A percentile compares a stretch with the other conserved stretches of the same genome.
Conservation (phyloP, 2,888 invertebrate species). For the Ochropacha duplaris region DNA sequence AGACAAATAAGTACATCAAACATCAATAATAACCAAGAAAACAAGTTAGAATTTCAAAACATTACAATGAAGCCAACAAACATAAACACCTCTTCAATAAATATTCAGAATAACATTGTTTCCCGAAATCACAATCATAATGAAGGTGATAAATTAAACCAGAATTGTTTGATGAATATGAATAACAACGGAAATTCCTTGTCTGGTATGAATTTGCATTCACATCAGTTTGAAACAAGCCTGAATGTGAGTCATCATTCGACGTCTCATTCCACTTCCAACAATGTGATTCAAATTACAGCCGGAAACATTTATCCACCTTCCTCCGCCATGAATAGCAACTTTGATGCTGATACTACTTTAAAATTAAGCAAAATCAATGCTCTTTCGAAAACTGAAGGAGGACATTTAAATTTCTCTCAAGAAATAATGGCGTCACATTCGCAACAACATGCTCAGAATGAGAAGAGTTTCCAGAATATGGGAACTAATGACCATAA, state of each 20-base stretch:
- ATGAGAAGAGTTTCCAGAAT: conserved; percentile 73
- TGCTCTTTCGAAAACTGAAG: conserved; percentile 74
- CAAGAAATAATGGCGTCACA: conserved; percentile 78
- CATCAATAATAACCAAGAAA: conserved; percentile 47
- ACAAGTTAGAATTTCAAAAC: conserved; percentile 67
- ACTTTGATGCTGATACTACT: conserved; percentile 75
- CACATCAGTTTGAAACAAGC: conserved; percentile 69
- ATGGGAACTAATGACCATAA: conserved; percentile 69
- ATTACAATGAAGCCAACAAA: conserved; percentile 59
- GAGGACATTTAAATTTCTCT: conserved; percentile 74
- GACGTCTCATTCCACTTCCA: conserved; percentile 61
- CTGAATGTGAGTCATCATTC: conserved; percentile 70
- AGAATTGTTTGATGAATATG: conserved; percentile 65
- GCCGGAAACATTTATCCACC: conserved; percentile 76
- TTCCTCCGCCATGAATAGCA: conserved; percentile 64
- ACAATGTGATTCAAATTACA: conserved; percentile 76
- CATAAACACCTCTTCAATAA: conserved; percentile 55
- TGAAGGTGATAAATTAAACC: conserved; percentile 66
- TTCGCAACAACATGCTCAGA: conserved; percentile 71
- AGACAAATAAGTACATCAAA: conserved; percentile 58
- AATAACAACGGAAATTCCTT: conserved; percentile 52
- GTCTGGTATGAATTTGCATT: conserved; percentile 58
- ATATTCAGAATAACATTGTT: conserved; percentile 55
- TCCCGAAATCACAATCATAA: conserved; percentile 55
- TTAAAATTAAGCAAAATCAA: conserved; percentile 76